phyloP scores from a whole-genome alignment of 1,140 invertebrate species.

The Drosophila pectinifera region DNA sequence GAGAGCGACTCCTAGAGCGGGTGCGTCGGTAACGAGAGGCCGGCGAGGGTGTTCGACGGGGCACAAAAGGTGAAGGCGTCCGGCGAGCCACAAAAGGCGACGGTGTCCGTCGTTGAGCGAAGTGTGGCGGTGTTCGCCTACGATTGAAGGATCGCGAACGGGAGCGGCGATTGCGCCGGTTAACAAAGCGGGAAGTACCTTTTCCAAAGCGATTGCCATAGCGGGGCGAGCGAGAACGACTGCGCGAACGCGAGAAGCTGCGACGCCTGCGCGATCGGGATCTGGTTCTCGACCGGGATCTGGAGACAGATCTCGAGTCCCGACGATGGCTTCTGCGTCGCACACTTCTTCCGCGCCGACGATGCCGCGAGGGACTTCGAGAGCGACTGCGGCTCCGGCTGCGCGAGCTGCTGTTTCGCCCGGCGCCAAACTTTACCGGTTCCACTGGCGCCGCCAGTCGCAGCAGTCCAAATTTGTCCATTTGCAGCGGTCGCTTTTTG shows the following conservation, averaged over 20 bases:
- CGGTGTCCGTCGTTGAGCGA: conserved; percentile 46
- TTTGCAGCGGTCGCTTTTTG: conserved; percentile 85
- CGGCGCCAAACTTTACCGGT: background rate
- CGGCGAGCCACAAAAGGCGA: conserved; percentile 47
- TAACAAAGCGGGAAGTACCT: conserved; percentile 22
- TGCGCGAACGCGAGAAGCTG: conserved; percentile 23
- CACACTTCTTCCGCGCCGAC: background rate
- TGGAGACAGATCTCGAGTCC: conserved; percentile 21
- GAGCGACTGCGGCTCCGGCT: conserved; percentile 85
- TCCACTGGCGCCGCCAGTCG: conserved; percentile 86
- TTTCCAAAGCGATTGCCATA: conserved; percentile 21
- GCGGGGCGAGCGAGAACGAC: conserved; percentile 10
- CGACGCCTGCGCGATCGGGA: conserved; percentile 80
- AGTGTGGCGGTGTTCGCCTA: conserved; percentile 46
- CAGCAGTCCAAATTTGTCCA: conserved; percentile 89
- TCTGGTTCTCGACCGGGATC: conserved; percentile 71
- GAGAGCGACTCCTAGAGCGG: conserved; percentile 61
- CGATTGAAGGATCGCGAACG: conserved; percentile 61
- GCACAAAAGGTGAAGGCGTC: conserved; percentile 45
- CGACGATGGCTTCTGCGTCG: conserved; percentile 16
- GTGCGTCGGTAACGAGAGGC: conserved; percentile 44
- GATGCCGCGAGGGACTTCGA: conserved; percentile 75
- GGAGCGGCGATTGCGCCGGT: conserved; percentile 38
- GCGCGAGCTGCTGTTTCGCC: conserved; percentile 70
- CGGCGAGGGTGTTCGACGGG: conserved; percentile 51